Evolutionary conservation across 2,113 vertebrate genomes (phyloP).

Genomic region (Dendrocopos noguchii): DNA sequence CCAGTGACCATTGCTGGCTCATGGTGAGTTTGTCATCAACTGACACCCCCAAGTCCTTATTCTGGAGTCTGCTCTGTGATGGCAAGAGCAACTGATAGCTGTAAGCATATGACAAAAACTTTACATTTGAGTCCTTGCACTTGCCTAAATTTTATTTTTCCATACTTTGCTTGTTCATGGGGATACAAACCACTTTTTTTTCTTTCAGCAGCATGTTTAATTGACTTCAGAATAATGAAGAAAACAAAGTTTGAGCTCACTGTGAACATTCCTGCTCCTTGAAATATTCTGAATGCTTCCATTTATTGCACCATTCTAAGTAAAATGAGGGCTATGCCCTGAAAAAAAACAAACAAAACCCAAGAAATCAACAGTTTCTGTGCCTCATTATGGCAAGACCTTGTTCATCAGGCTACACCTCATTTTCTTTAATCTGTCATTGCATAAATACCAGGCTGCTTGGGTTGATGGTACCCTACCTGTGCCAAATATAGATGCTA

Average conservation of each 20-base stretch:
- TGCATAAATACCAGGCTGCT: conserved; percentile 46
- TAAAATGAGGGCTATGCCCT: conserved; percentile 10
- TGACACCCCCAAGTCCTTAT: too few relatives aligned
- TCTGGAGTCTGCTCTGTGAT: neutral
- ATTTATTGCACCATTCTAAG: conserved; percentile 18
- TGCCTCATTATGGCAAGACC: conserved; percentile 25
- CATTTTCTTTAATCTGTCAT: conserved; percentile 55
- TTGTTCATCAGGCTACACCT: conserved; percentile 56
- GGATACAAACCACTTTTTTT: neutral
- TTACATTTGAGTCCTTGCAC: neutral
- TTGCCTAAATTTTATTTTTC: conserved; percentile 22
- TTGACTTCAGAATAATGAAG: conserved; percentile 54
- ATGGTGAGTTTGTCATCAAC: too few relatives aligned
- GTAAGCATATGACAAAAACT: neutral
- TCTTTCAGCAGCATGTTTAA: conserved; percentile 44
- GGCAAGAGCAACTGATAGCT: neutral
- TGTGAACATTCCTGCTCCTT: conserved; percentile 27
- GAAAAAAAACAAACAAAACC: neutral
- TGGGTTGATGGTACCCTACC: conserved; percentile 22
- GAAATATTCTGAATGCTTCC: conserved; percentile 37
- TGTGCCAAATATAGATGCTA: conserved; percentile 1
- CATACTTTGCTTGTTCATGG: neutral
- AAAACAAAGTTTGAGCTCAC: conserved; percentile 18
- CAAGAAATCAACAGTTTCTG: conserved; percentile 11
- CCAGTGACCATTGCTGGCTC: too few relatives aligned